These are phyloP conservation scores for Phocoena phocoena DNA, from an alignment of 2,113 vertebrate genomes.

Conservation along the genomic window DNA sequence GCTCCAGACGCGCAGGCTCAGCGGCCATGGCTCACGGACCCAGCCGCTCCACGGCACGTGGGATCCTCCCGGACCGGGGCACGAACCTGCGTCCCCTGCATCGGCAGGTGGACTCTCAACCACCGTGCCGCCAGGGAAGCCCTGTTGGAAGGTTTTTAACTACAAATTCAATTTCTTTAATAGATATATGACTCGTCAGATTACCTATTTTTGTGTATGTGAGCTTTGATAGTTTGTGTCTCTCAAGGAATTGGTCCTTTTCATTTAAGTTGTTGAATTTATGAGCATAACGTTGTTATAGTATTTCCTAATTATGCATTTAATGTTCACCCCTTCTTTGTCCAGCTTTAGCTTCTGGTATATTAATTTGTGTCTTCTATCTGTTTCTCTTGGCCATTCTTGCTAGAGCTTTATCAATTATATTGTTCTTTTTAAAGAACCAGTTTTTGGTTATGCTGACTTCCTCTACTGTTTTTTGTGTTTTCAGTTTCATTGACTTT, in stretches of 20 bases:
- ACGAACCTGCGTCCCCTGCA: too few relatives aligned
- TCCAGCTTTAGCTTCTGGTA: neutral
- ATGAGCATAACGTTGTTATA: neutral
- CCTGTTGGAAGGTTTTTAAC: neutral
- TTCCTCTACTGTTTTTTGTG: neutral
- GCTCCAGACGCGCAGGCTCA: too few relatives aligned
- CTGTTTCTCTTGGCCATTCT: neutral
- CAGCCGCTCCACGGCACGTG: too few relatives aligned
- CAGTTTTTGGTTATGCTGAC: neutral
- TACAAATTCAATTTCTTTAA: neutral
- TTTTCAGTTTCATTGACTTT: neutral
- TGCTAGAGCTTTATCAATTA: neutral
- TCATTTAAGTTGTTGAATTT: neutral
- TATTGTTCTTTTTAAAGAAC: neutral
- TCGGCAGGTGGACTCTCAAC: too few relatives aligned
- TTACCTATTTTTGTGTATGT: neutral
- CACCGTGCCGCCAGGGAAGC: too few relatives aligned
- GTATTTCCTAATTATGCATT: neutral
- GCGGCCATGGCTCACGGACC: too few relatives aligned
- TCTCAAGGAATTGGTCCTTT: neutral
- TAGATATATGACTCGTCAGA: neutral
- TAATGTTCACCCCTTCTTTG: neutral
- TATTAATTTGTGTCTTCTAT: neutral
- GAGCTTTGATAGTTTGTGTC: neutral
- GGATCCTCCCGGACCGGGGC: too few relatives aligned